Evolutionary conservation across 2,797 vertebrate genomes (phyloP).

Genomic region (Gambusia yucatana): DNA sequence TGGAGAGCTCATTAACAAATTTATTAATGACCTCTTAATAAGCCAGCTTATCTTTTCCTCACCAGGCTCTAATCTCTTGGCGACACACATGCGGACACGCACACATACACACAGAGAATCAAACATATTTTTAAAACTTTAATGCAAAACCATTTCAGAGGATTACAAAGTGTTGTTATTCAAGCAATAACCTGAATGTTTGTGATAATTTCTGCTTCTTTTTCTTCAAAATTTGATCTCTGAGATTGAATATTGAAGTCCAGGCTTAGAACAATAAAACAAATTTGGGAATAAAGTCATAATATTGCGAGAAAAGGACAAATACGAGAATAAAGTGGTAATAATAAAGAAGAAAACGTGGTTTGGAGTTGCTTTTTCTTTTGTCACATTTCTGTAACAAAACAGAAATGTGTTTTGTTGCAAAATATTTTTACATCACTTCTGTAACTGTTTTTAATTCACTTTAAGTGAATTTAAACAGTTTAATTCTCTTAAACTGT

Average conservation of each 20-base stretch:
- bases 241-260: background rate
- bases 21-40: slow-evolving; percentile 80
- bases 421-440: no score
- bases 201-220: background rate
- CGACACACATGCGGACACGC: slow-evolving; percentile 12
- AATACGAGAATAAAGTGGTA: background rate
- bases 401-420: no score
- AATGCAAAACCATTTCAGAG: background rate
- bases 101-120: background rate
- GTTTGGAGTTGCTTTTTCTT: no score
- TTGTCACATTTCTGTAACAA: no score
- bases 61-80: slow-evolving; percentile 40
- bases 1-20: slow-evolving; percentile 70
- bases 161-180: background rate
- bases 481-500: no score
- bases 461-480: no score
- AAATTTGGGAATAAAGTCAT: background rate
- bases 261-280: background rate
- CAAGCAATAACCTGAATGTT: background rate
- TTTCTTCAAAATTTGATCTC: background rate
- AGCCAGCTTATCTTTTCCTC: slow-evolving; percentile 67
- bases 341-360: background rate
- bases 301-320: background rate
- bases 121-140: background rate
- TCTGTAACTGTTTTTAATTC: no score